A percentile compares a stretch with the other conserved stretches of the same genome.
Evolutionary conservation across 2,888 invertebrate species (phyloP).

Genomic region (Hecatera dysodea): DNA sequence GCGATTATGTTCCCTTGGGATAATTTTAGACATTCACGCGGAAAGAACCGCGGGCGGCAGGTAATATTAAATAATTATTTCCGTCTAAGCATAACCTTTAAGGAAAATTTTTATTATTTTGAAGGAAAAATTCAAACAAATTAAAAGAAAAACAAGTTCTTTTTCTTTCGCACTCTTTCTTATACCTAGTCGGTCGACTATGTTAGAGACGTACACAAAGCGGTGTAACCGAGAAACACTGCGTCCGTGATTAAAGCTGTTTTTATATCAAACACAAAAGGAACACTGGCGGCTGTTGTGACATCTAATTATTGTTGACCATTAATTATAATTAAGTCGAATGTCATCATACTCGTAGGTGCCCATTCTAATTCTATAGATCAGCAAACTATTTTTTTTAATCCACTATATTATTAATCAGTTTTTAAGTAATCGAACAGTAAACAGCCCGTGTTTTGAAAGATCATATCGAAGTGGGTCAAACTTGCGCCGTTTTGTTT

Average conservation of each 20-base stretch:
- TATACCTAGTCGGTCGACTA: not conserved
- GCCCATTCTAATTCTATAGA: not conserved
- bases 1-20: too few species aligned
- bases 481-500: slow-evolving; percentile 42
- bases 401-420: not conserved
- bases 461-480: slow-evolving; percentile 48
- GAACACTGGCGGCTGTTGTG: not conserved
- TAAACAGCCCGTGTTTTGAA: slow-evolving; percentile 32
- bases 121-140: not conserved
- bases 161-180: slow-evolving; percentile 3
- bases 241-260: slow-evolving; percentile 29
- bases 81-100: not conserved
- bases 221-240: slow-evolving; percentile 4
- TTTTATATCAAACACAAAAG: slow-evolving; percentile 35
- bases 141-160: slow-evolving; percentile 1
- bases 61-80: not conserved
- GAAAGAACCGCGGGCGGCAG: too few species aligned
- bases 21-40: too few species aligned
- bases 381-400: not conserved
- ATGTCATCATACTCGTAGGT: slow-evolving; percentile 2
- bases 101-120: too few species aligned
- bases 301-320: slow-evolving; percentile 24
- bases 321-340: slow-evolving; percentile 31
- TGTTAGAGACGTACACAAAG: slow-evolving; percentile 21
- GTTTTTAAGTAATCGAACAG: slow-evolving; percentile 19